These are phyloP conservation scores for Teleogryllus oceanicus DNA, from an alignment of 2,888 invertebrate species.

Conservation along the genomic window DNA sequence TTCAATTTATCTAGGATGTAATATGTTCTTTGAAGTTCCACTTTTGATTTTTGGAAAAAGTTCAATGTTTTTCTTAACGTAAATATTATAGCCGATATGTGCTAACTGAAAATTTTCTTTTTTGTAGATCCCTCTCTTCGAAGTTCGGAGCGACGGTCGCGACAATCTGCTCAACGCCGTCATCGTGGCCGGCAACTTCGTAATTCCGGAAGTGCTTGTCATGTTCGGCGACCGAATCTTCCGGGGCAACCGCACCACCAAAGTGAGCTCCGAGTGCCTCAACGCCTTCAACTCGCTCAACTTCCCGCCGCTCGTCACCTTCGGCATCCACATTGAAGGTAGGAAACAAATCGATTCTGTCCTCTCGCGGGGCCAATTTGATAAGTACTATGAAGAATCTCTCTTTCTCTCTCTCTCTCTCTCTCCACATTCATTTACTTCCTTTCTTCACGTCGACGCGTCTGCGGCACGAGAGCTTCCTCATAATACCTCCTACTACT, in stretches of 20 bases:
- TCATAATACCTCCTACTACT: too few species aligned
- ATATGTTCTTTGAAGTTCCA: too few species aligned
- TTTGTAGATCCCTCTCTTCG: conserved; percentile 83
- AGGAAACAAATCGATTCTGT: conserved; percentile 28
- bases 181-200: conserved; percentile 81
- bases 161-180: conserved; percentile 89
- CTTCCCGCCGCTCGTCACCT: conserved; percentile 72
- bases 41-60: too few species aligned
- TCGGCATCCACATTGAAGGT: conserved; percentile 77
- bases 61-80: too few species aligned
- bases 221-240: conserved; percentile 85
- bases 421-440: too few species aligned
- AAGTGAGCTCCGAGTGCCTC: conserved; percentile 66
- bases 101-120: background rate
- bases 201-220: conserved; percentile 90
- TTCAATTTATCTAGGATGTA: too few species aligned
- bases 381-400: too few species aligned
- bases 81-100: too few species aligned
- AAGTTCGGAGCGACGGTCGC: conserved; percentile 87
- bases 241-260: conserved; percentile 84
- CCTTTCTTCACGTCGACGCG: too few species aligned
- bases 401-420: too few species aligned
- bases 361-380: too few species aligned
- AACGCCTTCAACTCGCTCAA: conserved; percentile 88
- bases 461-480: too few species aligned